Conservation (phyloP, 2,797 vertebrate genomes). For the Parotocinclus haroldoi region DNA sequence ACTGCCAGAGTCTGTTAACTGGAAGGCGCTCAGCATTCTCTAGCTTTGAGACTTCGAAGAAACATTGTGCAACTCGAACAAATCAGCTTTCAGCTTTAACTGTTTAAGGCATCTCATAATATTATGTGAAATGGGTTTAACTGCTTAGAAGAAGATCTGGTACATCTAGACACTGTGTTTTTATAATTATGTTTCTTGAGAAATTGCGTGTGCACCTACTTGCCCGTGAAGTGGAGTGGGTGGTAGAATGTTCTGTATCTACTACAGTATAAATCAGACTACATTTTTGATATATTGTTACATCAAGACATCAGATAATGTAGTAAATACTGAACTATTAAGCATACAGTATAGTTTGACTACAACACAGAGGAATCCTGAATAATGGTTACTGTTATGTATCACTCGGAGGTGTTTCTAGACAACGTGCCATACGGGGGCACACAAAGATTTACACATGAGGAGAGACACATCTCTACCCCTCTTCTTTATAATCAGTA, state of each 20-base stretch:
- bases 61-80: neutral
- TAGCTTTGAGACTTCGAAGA: neutral
- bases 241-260: slow-evolving; percentile 23
- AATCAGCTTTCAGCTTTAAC: no score
- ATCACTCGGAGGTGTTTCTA: no score
- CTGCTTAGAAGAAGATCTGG: slow-evolving; percentile 4
- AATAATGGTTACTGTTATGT: no score
- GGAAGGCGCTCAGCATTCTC: neutral
- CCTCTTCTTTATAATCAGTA: no score
- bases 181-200: slow-evolving; percentile 10
- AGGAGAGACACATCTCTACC: no score
- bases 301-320: slow-evolving; percentile 12
- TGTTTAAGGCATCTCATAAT: slow-evolving; percentile 10
- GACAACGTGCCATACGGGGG: no score
- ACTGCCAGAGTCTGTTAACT: neutral
- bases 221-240: slow-evolving; percentile 18
- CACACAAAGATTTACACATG: no score
- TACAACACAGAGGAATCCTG: no score
- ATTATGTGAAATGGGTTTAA: slow-evolving; percentile 13
- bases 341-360: neutral
- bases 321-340: slow-evolving; percentile 23
- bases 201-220: slow-evolving; percentile 32
- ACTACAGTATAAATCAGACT: slow-evolving; percentile 22
- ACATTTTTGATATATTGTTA: slow-evolving; percentile 31
- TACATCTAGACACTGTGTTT: slow-evolving; percentile 13